These are phyloP conservation scores for Hydrolagus colliei DNA, from an alignment of 2,797 vertebrate species.

Conservation along the genomic window DNA sequence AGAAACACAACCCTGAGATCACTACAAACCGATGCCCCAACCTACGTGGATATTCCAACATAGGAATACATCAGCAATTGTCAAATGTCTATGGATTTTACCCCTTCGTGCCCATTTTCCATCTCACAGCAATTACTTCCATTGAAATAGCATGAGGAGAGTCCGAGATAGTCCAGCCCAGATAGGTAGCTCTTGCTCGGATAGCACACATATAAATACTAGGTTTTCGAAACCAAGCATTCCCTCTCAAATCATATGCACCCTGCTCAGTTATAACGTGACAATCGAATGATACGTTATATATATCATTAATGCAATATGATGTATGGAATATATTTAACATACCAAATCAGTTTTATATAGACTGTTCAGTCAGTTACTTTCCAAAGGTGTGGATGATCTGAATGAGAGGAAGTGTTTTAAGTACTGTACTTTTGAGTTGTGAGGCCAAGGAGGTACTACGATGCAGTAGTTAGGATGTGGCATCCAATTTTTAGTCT, in stretches of 20 bases:
- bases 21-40: conserved; percentile 5
- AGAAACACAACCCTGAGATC: not conserved
- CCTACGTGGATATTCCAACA: not conserved
- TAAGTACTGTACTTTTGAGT: too few relatives aligned
- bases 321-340: not conserved
- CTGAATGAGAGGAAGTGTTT: not conserved
- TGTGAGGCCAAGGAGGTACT: not conserved
- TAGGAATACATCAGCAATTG: not conserved
- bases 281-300: not conserved
- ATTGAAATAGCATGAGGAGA: conserved; percentile 22
- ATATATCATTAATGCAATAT: not conserved
- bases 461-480: not conserved
- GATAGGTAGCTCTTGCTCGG: not conserved
- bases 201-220: not conserved
- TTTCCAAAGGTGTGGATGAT: too few relatives aligned
- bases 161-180: not conserved
- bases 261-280: not conserved
- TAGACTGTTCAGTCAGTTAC: too few relatives aligned
- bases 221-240: not conserved
- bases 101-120: not conserved
- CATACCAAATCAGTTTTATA: too few relatives aligned
- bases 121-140: conserved; percentile 14
- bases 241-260: not conserved
- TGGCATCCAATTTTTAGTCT: not conserved
- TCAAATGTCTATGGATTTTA: not conserved